Conservation (phyloP, 2,888 invertebrate genomes). For the Formica aserva region DNA sequence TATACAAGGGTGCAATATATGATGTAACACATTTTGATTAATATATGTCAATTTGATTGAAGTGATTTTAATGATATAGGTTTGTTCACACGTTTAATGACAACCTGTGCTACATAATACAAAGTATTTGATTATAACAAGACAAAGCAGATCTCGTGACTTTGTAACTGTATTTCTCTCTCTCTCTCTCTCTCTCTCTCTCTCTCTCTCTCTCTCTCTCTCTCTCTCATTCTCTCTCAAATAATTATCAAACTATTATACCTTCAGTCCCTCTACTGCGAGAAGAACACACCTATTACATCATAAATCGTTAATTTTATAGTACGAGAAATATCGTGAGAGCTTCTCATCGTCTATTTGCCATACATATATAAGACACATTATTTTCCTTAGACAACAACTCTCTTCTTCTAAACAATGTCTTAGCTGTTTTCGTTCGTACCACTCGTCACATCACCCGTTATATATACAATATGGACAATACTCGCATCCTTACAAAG, state of each 20-base stretch:
- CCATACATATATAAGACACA: constrained; percentile 73
- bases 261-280: constrained; percentile 67
- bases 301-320: constrained; percentile 65
- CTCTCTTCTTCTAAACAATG: constrained; percentile 50
- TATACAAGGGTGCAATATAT: neutral
- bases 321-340: constrained; percentile 60
- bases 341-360: constrained; percentile 63
- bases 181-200: constrained; percentile 24
- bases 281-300: constrained; percentile 74
- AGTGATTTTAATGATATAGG: constrained; percentile 62
- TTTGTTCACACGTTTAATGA: constrained; percentile 75
- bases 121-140: constrained; percentile 77
- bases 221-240: constrained; percentile 54
- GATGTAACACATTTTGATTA: constrained; percentile 8
- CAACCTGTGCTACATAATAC: constrained; percentile 76
- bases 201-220: constrained; percentile 38
- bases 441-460: constrained; percentile 50
- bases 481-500: constrained; percentile 68
- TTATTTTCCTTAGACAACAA: constrained; percentile 72
- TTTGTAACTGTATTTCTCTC: constrained; percentile 67
- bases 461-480: constrained; percentile 72
- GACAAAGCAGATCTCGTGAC: constrained; percentile 72
- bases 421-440: constrained; percentile 33
- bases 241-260: constrained; percentile 73
- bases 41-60: constrained; percentile 50